phyloP scores from a whole-genome alignment of 2,113 vertebrate species.

The Reinhardtius hippoglossoides region DNA sequence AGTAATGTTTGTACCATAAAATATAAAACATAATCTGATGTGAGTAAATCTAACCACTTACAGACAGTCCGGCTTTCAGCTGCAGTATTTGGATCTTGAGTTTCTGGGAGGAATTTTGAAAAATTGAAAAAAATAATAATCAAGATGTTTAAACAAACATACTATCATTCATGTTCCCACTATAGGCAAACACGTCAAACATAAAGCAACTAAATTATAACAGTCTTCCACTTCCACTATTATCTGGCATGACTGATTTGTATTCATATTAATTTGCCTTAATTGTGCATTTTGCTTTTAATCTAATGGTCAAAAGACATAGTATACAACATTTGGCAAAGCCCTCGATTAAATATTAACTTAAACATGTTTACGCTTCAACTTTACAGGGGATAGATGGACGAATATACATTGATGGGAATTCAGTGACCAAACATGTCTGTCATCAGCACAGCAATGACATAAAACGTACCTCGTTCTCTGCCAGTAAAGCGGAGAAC shows the following conservation, averaged over 20 bases:
- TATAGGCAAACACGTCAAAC: not conserved
- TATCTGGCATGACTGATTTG: not conserved
- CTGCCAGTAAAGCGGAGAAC: conserved; percentile 91
- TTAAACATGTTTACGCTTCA: not conserved
- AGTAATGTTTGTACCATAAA: not conserved
- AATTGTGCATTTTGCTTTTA: not conserved
- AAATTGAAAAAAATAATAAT: not conserved
- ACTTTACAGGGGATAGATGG: not conserved
- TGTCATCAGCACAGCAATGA: not conserved
- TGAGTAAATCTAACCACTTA: conserved; percentile 78
- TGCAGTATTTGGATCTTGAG: conserved; percentile 90
- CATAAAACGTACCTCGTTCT: conserved; percentile 88
- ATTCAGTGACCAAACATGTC: not conserved
- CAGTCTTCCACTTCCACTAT: not conserved
- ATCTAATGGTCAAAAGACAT: not conserved
- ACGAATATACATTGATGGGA: not conserved
- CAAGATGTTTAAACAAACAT: not conserved
- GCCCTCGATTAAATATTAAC: too few relatives aligned
- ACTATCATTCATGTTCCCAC: not conserved
- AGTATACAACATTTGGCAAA: too few relatives aligned
- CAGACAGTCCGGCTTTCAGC: conserved; percentile 88
- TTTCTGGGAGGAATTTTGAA: conserved; percentile 83
- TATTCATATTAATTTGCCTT: not conserved
- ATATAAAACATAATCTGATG: not conserved
- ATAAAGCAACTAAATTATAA: not conserved